Evolutionary conservation across 2,113 vertebrate species (phyloP).

Genomic region (Morone saxatilis): DNA sequence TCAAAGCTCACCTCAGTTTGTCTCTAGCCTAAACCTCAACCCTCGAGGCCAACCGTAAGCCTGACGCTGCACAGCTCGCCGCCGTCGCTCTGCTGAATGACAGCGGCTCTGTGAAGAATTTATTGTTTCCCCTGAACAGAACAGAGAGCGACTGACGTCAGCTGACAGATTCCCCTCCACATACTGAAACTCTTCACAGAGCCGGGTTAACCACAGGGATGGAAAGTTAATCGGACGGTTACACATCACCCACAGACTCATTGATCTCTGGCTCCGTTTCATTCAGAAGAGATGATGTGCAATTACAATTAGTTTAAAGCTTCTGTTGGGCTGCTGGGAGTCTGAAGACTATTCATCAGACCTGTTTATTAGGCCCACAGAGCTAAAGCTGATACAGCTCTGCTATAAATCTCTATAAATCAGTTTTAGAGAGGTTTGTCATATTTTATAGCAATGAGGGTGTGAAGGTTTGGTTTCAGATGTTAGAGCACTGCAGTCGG

Average conservation of each 20-base stretch:
- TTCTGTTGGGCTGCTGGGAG: too few relatives aligned
- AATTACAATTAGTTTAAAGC: neutral
- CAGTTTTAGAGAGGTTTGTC: neutral
- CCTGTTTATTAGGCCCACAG: neutral
- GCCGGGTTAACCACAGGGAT: neutral
- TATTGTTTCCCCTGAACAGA: constrained; percentile 9
- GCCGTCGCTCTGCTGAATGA: neutral
- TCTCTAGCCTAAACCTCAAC: constrained; percentile 1
- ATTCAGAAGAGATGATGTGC: neutral
- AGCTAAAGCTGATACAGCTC: neutral
- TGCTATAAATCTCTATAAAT: too few relatives aligned
- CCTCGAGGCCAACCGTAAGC: neutral
- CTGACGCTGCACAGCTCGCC: constrained; percentile 21
- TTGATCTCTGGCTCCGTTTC: neutral
- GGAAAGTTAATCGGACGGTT: constrained; percentile 2
- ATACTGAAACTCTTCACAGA: neutral
- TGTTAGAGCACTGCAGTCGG: neutral
- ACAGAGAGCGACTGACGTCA: constrained; percentile 2
- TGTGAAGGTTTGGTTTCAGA: neutral
- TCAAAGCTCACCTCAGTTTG: constrained; percentile 45
- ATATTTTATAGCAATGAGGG: neutral
- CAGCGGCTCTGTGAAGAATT: neutral
- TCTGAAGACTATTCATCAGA: too few relatives aligned
- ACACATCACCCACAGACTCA: neutral
- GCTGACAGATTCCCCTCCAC: neutral